Evolutionary conservation across 2,113 vertebrate species (phyloP), one percentile per base, ranked within the genome.

Genomic region (Eleginops maclovinus): DNA sequence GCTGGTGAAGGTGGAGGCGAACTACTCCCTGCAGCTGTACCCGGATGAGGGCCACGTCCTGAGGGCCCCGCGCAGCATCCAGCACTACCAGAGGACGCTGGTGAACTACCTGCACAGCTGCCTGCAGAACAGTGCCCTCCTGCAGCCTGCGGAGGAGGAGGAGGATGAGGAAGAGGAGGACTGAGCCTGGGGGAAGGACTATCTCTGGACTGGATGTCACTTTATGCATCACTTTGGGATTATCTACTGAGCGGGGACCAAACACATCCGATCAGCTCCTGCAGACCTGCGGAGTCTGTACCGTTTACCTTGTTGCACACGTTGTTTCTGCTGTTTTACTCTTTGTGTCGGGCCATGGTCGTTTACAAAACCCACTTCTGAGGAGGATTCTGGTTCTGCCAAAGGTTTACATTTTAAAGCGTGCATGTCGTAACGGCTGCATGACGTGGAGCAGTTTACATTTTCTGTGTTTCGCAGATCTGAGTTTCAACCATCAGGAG

Each of bases 1-100:
- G 14, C 88, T 96, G 66, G 93, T 96, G 72, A 94, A 90, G 80
- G 91, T 91, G 24, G 94, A 95, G 22, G 93, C 93, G 73, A 96
- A 96, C 92, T 95, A 95, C 85, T 93, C 94, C 0, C 92, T 95
- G 76, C 94, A 95, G 93, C 91, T 96, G 53, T 96, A 96, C 71
- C 95, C 95, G 10, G 95, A 96, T 5, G 94, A 95, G 83, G 95
- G 94, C 59, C 95, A 96, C 81, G 9, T 31, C 49, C 89, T 95
- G 26, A 83, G 90, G 65, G 92, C 91, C 24, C 88, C 91, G 11
- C 85, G 85, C 17, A 96, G 92, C 88, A n/a, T 87, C 46, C 91
- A 91, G 49, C 94, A 95, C 87, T 93, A 94, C 75, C 91, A 91
- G 75, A 91, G 93, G 68, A 94, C 93, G 10, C 63, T 96, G 22